Evolutionary conservation across 2,113 vertebrate genomes (phyloP).

Genomic region (Mesoclemmys tuberculata): DNA sequence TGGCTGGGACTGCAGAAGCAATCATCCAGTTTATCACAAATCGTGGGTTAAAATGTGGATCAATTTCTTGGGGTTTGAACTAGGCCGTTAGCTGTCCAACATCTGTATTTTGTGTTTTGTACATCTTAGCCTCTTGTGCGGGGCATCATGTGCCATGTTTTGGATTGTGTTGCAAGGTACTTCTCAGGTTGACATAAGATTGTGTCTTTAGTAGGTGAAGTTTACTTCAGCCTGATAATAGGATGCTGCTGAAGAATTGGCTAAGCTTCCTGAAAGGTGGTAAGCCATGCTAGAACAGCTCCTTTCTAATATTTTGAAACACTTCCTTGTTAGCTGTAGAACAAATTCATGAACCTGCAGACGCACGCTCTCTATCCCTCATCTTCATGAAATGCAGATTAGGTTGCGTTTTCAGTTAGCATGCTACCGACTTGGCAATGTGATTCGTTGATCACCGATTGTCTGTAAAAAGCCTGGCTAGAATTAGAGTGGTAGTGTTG

Average conservation of each 20-base stretch:
- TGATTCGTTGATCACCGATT: not conserved
- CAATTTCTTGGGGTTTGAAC: conserved; percentile 1
- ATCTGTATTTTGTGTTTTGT: accelerated
- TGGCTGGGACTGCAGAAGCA: not conserved
- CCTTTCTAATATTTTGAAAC: not conserved
- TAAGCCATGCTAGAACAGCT: not conserved
- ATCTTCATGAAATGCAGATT: not conserved
- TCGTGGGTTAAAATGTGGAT: not conserved
- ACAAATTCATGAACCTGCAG: not conserved
- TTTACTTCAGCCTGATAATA: not conserved
- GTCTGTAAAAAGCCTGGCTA: not conserved
- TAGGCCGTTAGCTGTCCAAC: not conserved
- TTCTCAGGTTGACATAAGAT: not conserved
- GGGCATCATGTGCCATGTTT: not conserved
- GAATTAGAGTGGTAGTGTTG: not conserved
- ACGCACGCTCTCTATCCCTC: not conserved
- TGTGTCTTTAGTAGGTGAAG: not conserved
- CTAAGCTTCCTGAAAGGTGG: not conserved
- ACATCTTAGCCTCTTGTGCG: not conserved
- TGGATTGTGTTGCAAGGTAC: not conserved
- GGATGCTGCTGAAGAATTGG: not conserved
- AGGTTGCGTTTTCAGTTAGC: not conserved
- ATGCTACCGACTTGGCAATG: not conserved
- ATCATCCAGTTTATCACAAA: not conserved
- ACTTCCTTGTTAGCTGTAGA: not conserved